A percentile compares a stretch with the other conserved stretches of the same genome.
Evolutionary conservation across 2,797 vertebrate genomes (phyloP).

Genomic region (Myotis vivesi): DNA sequence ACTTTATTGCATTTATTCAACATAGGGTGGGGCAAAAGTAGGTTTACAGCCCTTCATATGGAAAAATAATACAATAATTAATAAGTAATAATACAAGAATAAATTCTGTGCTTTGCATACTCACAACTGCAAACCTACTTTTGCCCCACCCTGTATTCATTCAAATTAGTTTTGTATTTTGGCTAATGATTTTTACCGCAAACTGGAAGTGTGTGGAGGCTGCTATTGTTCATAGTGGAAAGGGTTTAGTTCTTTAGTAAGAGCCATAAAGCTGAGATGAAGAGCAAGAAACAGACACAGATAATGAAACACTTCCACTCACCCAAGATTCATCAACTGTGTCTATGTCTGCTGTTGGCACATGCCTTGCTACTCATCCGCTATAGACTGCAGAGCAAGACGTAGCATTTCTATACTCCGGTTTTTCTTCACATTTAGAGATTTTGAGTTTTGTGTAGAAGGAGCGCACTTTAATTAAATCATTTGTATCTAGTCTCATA

Average conservation of each 20-base stretch:
- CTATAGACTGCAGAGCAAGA: constrained; percentile 73
- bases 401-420: constrained; percentile 71
- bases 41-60: background rate
- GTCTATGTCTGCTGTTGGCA: constrained; percentile 77
- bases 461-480: constrained; percentile 75
- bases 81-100: background rate
- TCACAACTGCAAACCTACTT: background rate
- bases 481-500: constrained; percentile 72
- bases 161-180: background rate
- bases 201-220: background rate
- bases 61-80: background rate
- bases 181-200: background rate
- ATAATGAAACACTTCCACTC: constrained; percentile 64
- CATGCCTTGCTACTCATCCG: constrained; percentile 71
- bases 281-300: constrained; percentile 55
- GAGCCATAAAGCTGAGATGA: constrained; percentile 47
- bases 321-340: constrained; percentile 66
- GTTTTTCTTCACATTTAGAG: constrained; percentile 77
- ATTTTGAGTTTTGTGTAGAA: constrained; percentile 64
- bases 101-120: background rate
- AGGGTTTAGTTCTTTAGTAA: background rate
- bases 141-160: background rate
- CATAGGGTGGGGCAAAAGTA: background rate
- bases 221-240: background rate
- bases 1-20: background rate